These are phyloP conservation scores for Corvus cornix DNA, from an alignment of 2,113 vertebrate species.

Conservation along the genomic window DNA sequence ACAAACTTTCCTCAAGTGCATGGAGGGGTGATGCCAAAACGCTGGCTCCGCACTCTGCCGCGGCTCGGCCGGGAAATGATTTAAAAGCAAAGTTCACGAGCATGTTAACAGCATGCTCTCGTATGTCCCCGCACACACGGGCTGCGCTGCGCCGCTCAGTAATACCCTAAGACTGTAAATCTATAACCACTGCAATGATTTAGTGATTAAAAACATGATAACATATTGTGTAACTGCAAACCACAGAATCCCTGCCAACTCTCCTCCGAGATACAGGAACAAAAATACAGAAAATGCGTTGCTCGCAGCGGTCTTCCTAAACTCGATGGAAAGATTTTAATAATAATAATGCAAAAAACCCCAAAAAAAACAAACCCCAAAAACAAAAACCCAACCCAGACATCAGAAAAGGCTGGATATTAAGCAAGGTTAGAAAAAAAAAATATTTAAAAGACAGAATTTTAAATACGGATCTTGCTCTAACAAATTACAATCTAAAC, in stretches of 20 bases:
- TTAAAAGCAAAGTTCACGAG: constrained; percentile 67
- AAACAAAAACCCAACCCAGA: neutral
- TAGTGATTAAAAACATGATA: constrained; percentile 90
- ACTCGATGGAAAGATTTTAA: constrained; percentile 67
- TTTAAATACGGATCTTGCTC: constrained; percentile 77
- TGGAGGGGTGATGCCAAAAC: constrained; percentile 13
- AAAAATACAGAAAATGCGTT: constrained; percentile 73
- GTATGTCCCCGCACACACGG: constrained; percentile 20
- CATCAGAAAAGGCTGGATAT: constrained; percentile 38
- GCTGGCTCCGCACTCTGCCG: neutral
- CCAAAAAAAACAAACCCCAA: neutral
- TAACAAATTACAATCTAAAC: constrained; percentile 82
- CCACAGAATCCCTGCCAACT: constrained; percentile 86
- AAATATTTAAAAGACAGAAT: constrained; percentile 40
- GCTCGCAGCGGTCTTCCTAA: constrained; percentile 73
- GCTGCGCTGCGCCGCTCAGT: constrained; percentile 53
- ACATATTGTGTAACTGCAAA: constrained; percentile 91
- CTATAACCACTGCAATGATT: constrained; percentile 88
- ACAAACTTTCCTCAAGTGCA: constrained; percentile 44
- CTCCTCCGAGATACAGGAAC: constrained; percentile 80
- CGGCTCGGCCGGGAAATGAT: constrained; percentile 20
- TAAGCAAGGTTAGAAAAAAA: constrained; percentile 39
- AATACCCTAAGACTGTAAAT: constrained; percentile 84
- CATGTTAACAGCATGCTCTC: constrained; percentile 43
- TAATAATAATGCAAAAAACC: constrained; percentile 35